Percentiles rank a stretch among this genome's conserved stretches.
Evolutionary conservation across 2,113 vertebrate species (phyloP).

Genomic region (Murina feae): DNA sequence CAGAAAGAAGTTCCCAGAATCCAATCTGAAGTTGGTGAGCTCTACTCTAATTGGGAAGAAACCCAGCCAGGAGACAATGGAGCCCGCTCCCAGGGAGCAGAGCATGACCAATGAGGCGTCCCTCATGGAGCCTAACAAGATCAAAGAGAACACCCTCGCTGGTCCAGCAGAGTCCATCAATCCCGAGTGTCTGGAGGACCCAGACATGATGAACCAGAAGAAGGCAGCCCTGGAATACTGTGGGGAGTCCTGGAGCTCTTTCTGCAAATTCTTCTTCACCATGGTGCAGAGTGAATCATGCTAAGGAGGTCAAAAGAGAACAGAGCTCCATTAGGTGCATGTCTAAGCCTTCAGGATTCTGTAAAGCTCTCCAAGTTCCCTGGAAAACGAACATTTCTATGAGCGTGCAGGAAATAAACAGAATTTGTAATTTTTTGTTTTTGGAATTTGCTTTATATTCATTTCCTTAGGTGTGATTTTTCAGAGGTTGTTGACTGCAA

Average conservation of each 20-base stretch:
- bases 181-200: slow-evolving; percentile 72
- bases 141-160: background rate
- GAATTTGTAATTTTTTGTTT: slow-evolving; percentile 67
- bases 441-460: background rate
- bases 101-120: background rate
- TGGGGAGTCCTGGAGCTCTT: slow-evolving; percentile 80
- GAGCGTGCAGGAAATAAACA: background rate
- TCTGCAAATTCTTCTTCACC: slow-evolving; percentile 88
- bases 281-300: slow-evolving; percentile 88
- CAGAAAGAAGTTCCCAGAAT: slow-evolving; percentile 79
- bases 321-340: background rate
- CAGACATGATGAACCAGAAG: slow-evolving; percentile 73
- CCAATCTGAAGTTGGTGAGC: slow-evolving; percentile 82
- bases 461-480: background rate
- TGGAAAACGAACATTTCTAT: slow-evolving; percentile 26
- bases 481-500: background rate
- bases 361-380: background rate
- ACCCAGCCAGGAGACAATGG: background rate
- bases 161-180: background rate
- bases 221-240: slow-evolving; percentile 87
- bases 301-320: slow-evolving; percentile 46
- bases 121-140: background rate
- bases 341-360: background rate
- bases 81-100: background rate
- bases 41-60: slow-evolving; percentile 57